Evolutionary conservation across 2,797 vertebrate genomes (phyloP).

Genomic region (Argya squamiceps): DNA sequence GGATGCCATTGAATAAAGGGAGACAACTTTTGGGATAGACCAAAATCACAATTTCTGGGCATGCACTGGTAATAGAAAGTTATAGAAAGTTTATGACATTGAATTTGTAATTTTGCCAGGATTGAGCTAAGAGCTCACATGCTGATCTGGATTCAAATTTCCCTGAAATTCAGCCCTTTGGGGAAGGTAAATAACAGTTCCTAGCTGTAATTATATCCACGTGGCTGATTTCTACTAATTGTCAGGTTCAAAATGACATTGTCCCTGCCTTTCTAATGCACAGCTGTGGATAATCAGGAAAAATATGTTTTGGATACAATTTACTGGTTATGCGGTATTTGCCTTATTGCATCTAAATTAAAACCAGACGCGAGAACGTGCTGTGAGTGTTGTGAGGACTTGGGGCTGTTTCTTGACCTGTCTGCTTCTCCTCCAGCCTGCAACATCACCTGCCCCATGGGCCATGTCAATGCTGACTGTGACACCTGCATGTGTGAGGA

Average conservation of each 20-base stretch:
- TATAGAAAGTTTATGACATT: background rate
- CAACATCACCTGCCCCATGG: conserved; percentile 85
- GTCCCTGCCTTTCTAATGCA: background rate
- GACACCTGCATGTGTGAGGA: conserved; percentile 90
- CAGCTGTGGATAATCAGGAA: conserved; percentile 28
- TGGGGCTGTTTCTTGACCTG: background rate
- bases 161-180: background rate
- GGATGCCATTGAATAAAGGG: background rate
- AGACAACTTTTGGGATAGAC: background rate
- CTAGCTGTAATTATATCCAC: conserved; percentile 40
- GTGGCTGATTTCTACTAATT: conserved; percentile 41
- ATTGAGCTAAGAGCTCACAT: background rate
- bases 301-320: conserved; percentile 19
- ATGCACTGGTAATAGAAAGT: background rate
- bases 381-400: background rate
- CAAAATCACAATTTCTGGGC: background rate
- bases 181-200: conserved; percentile 24
- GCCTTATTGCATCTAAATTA: conserved; percentile 34
- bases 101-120: background rate
- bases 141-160: background rate
- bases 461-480: conserved; percentile 87
- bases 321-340: background rate
- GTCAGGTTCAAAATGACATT: background rate
- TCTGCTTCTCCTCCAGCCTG: conserved; percentile 78
- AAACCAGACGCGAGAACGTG: fast-evolving